Conservation (phyloP, 2,888 invertebrate genomes). For the Lapara coniferarum region DNA sequence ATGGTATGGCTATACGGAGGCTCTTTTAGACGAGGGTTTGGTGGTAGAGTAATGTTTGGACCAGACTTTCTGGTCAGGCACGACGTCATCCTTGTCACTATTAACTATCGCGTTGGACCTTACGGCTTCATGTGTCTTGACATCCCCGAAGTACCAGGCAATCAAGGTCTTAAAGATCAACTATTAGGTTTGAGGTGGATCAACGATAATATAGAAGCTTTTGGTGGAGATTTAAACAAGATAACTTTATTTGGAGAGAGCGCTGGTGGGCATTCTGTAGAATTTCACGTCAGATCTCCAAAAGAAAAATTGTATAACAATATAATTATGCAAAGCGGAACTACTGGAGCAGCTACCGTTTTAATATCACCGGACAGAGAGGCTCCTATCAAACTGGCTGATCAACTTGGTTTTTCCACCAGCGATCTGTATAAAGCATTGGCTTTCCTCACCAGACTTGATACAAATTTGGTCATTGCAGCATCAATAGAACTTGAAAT, state of each 20-base stretch:
- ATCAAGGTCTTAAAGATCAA: constrained; percentile 66
- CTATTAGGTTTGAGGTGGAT: constrained; percentile 58
- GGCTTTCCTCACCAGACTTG: constrained; percentile 40
- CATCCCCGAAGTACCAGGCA: constrained; percentile 56
- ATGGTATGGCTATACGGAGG: constrained; percentile 62
- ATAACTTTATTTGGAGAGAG: constrained; percentile 60
- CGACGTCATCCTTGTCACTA: constrained; percentile 56
- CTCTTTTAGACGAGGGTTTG: constrained; percentile 45
- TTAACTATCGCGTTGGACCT: constrained; percentile 59
- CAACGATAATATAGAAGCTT: constrained; percentile 56
- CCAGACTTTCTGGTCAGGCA: constrained; percentile 56
- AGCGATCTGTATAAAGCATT: constrained; percentile 47
- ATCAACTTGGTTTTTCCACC: constrained; percentile 45
- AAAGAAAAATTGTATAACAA: constrained; percentile 51
- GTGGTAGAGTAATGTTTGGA: constrained; percentile 43
- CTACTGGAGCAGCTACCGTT: constrained; percentile 43
- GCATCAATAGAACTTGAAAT: constrained; percentile 41
- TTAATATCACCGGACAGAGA: constrained; percentile 44
- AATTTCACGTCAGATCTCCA: constrained; percentile 54
- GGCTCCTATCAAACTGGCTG: constrained; percentile 50
- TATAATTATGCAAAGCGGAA: constrained; percentile 58
- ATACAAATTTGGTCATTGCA: constrained; percentile 45
- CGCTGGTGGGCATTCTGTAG: constrained; percentile 57
- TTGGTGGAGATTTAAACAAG: constrained; percentile 58
- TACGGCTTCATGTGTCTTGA: constrained; percentile 67